A percentile compares a stretch with the other conserved stretches of the same genome.
phyloP scores from a whole-genome alignment of 23 tunicate species.

The Ascidia mentula region DNA sequence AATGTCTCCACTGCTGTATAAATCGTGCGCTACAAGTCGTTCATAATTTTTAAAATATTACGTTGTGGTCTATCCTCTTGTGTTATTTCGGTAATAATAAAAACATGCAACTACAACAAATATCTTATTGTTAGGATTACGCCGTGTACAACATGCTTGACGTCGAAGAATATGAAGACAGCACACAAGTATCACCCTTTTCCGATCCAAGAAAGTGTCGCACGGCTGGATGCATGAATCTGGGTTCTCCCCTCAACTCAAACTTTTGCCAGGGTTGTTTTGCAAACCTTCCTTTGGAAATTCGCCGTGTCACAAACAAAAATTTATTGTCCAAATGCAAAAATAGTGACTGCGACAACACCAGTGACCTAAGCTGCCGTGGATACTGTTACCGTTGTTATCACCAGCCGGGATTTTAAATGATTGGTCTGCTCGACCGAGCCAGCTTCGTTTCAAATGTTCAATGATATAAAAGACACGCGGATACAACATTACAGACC shows the following conservation, averaged over 20 bases:
- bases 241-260: not conserved
- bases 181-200: not conserved
- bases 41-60: too few relatives aligned
- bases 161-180: not conserved
- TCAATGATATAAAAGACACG: too few relatives aligned
- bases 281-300: not conserved
- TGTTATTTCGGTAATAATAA: too few relatives aligned
- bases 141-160: not conserved
- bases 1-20: too few relatives aligned
- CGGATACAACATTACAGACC: too few relatives aligned
- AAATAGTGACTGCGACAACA: not conserved
- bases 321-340: not conserved
- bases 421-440: too few relatives aligned
- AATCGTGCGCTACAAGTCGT: too few relatives aligned
- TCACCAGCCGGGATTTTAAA: not conserved
- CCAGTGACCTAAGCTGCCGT: not conserved
- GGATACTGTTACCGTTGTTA: not conserved
- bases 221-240: not conserved
- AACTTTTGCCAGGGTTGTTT: not conserved
- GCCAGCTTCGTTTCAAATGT: too few relatives aligned
- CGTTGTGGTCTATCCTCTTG: too few relatives aligned
- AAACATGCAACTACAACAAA: too few relatives aligned
- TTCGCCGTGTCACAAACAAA: not conserved
- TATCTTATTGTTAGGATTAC: not conserved
- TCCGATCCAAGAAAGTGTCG: not conserved